Conservation (phyloP, 2,797 vertebrate species). For the Sebastiscus albofasciatus region DNA sequence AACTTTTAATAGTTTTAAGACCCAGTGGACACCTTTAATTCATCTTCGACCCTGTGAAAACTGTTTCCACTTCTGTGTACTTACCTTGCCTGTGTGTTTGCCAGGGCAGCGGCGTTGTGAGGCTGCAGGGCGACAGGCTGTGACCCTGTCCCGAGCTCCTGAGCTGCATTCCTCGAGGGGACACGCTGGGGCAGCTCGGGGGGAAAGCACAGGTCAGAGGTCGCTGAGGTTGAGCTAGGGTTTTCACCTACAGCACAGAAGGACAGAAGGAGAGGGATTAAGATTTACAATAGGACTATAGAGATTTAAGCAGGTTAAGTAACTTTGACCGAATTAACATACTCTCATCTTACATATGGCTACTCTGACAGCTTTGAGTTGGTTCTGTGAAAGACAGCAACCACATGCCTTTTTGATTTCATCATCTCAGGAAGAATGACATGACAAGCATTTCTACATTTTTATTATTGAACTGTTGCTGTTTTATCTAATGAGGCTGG, state of each 20-base stretch:
- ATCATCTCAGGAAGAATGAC: neutral
- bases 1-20: neutral
- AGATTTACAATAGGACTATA: conserved; percentile 22
- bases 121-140: conserved; percentile 42
- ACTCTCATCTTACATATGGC: conserved; percentile 48
- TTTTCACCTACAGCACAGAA: conserved; percentile 79
- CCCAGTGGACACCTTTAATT: neutral
- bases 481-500: neutral
- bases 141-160: conserved; percentile 49
- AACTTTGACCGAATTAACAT: conserved; percentile 56
- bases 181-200: conserved; percentile 54
- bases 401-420: neutral
- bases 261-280: conserved; percentile 42
- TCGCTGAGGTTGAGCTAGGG: conserved; percentile 60
- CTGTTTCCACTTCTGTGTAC: conserved; percentile 1
- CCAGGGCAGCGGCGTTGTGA: conserved; percentile 43
- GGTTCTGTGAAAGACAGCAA: neutral
- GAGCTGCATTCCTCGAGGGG: conserved; percentile 59
- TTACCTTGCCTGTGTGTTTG: conserved; percentile 56
- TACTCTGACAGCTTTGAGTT: conserved; percentile 32
- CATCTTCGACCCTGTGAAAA: neutral
- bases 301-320: conserved; percentile 50
- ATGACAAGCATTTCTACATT: neutral
- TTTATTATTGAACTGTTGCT: neutral
- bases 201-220: conserved; percentile 82